These are phyloP conservation scores for Semibalanus balanoides DNA, from an alignment of 1,140 invertebrate genomes.

Conservation along the genomic window DNA sequence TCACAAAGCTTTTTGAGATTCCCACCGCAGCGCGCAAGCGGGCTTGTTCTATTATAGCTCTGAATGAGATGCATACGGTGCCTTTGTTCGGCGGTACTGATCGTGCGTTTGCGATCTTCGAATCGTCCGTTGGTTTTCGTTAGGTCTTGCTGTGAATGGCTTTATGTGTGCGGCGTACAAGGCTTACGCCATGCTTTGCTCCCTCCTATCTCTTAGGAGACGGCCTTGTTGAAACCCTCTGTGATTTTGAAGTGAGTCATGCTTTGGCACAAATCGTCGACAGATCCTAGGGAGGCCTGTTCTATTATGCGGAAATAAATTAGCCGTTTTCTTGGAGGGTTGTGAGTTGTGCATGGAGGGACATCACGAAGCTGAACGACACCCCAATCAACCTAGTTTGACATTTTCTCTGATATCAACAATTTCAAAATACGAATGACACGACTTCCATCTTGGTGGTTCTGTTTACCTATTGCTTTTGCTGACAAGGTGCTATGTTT, in stretches of 20 bases:
- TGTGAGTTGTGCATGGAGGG: neutral
- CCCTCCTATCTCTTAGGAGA: slow-evolving; percentile 1
- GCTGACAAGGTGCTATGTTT: too few relatives aligned
- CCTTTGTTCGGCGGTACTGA: neutral
- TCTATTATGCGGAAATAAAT: neutral
- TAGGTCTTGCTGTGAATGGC: neutral
- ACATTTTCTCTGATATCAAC: too few relatives aligned
- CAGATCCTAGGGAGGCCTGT: neutral
- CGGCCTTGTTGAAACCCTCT: neutral
- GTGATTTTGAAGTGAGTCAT: slow-evolving; percentile 2
- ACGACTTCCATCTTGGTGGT: too few relatives aligned
- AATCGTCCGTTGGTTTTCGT: neutral
- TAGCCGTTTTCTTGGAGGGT: neutral
- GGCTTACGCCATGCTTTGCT: neutral
- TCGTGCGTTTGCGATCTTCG: neutral
- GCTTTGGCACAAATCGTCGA: neutral
- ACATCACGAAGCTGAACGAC: too few relatives aligned
- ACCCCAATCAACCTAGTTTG: too few relatives aligned
- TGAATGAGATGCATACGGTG: too few relatives aligned
- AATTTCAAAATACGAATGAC: too few relatives aligned
- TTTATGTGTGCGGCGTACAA: neutral
- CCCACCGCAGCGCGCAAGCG: neutral
- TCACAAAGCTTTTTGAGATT: neutral
- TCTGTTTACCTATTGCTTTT: too few relatives aligned
- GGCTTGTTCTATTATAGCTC: neutral